Evolutionary conservation across 2,888 invertebrate species (phyloP).

Genomic region (Nebria brevicollis): DNA sequence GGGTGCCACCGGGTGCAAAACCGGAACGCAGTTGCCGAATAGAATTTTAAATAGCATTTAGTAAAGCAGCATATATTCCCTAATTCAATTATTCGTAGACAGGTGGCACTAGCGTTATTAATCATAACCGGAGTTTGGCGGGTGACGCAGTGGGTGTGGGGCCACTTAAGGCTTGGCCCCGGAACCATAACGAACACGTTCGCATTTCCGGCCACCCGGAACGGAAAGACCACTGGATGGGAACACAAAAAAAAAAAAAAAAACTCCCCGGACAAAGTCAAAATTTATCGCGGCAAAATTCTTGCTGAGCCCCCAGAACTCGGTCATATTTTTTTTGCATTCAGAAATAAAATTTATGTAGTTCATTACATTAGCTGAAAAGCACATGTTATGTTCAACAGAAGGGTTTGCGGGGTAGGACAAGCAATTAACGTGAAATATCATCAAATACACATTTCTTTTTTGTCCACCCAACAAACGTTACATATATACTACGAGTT

Average conservation of each 20-base stretch:
- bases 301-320: slow-evolving; percentile 53
- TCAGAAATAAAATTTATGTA: slow-evolving; percentile 57
- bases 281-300: slow-evolving; percentile 53
- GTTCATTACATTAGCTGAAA: slow-evolving; percentile 54
- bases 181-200: slow-evolving; percentile 1
- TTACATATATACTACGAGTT: no score
- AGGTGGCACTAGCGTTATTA: neutral
- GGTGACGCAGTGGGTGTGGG: neutral
- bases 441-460: slow-evolving; percentile 4
- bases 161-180: neutral
- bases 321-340: slow-evolving; percentile 52
- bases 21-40: no score
- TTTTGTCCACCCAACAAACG: neutral
- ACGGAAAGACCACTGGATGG: slow-evolving; percentile 1
- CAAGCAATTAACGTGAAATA: slow-evolving; percentile 2
- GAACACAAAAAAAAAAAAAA: neutral
- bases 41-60: no score
- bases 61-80: neutral
- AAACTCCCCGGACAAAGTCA: slow-evolving; percentile 24
- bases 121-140: neutral
- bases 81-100: neutral
- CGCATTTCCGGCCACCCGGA: slow-evolving; percentile 1
- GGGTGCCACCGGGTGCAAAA: no score
- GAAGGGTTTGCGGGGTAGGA: neutral
- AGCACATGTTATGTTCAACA: slow-evolving; percentile 22